Conservation (phyloP, 2,888 invertebrate genomes). For the Cepaea hortensis region DNA sequence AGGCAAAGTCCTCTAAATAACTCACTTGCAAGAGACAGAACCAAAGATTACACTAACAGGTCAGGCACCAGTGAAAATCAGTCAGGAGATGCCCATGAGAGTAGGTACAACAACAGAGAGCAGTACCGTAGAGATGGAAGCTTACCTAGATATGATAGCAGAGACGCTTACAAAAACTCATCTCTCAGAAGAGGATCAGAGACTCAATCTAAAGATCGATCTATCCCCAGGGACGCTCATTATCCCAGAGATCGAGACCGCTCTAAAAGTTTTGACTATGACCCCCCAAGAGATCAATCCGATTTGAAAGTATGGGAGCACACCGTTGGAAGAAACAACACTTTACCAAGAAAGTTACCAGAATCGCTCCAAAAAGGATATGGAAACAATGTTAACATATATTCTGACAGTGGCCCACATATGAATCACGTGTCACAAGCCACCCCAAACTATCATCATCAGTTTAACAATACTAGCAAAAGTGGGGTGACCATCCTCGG, state of each 20-base stretch:
- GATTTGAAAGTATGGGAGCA: conserved; percentile 1
- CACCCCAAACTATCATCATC: conserved; percentile 16
- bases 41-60: conserved; percentile 9
- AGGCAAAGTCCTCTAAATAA: conserved; percentile 16
- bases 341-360: conserved; percentile 43
- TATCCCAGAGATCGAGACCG: conserved; percentile 32
- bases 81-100: neutral
- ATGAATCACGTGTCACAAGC: conserved; percentile 32
- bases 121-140: neutral
- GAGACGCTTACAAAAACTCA: neutral
- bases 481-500: neutral
- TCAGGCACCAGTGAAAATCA: neutral
- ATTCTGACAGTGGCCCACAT: neutral
- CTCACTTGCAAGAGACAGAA: conserved; percentile 14
- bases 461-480: neutral
- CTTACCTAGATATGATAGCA: neutral
- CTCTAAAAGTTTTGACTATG: conserved; percentile 48
- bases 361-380: conserved; percentile 25
- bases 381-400: conserved; percentile 22
- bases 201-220: neutral
- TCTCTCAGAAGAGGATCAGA: conserved; percentile 21
- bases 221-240: conserved; percentile 24
- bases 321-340: conserved; percentile 14
- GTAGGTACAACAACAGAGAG: conserved; percentile 5
- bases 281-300: conserved; percentile 28